phyloP scores from a whole-genome alignment of 2,113 vertebrate genomes.

The Plecturocebus donacophilus region DNA sequence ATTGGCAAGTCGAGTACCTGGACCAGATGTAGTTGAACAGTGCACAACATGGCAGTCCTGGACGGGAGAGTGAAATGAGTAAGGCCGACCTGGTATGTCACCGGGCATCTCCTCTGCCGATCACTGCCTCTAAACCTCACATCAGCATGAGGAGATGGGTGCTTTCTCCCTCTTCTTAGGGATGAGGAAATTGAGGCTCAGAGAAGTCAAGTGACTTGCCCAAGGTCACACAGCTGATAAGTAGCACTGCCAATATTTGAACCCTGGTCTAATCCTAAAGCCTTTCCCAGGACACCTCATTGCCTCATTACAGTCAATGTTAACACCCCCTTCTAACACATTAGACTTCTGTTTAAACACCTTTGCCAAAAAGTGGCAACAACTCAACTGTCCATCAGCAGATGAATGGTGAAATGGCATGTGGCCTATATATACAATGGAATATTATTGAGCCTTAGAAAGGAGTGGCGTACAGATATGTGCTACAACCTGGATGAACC shows the following conservation, averaged over 20 bases:
- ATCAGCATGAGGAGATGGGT: accelerated
- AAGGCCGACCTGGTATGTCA: too few relatives aligned
- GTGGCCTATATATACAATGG: accelerated
- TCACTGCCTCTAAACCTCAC: too few relatives aligned
- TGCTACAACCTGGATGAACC: accelerated
- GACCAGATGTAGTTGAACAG: not conserved
- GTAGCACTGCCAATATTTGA: too few relatives aligned
- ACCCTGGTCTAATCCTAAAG: not conserved
- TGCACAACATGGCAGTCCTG: accelerated
- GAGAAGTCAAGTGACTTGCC: not conserved
- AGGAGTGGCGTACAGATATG: not conserved
- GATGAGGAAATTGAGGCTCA: not conserved
- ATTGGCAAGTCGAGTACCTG: accelerated
- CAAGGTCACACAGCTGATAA: not conserved
- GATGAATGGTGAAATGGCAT: too few relatives aligned
- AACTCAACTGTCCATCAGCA: accelerated
- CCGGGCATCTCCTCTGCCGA: not conserved
- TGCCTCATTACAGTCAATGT: accelerated
- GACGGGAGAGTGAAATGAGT: not conserved
- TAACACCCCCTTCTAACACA: not conserved
- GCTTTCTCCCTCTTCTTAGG: not conserved
- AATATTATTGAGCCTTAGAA: not conserved
- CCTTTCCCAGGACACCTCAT: not conserved
- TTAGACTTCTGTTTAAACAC: accelerated
- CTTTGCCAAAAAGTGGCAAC: too few relatives aligned